Evolutionary conservation across 2,113 vertebrate species (phyloP).

Genomic region (Vombatus ursinus): DNA sequence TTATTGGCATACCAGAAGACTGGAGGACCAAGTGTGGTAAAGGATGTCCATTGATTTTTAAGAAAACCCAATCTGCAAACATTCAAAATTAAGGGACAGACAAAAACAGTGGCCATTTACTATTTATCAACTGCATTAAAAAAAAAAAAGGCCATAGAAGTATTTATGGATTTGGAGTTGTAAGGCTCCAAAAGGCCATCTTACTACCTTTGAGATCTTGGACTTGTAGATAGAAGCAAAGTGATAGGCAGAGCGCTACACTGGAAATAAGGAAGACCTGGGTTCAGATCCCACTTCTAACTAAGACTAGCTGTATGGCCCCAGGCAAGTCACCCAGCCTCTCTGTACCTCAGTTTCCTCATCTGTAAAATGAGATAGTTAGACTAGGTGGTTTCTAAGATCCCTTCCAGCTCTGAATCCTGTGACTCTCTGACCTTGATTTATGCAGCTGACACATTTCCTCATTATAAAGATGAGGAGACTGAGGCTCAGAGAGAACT

Average conservation of each 20-base stretch:
- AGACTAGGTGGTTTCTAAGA: background rate
- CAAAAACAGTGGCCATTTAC: background rate
- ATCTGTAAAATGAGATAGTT: background rate
- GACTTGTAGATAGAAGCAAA: background rate
- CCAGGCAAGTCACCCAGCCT: background rate
- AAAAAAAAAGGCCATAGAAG: background rate
- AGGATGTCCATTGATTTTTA: background rate
- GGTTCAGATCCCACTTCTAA: background rate
- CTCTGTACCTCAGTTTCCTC: background rate
- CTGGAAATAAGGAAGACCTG: background rate
- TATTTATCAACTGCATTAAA: background rate
- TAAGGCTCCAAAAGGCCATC: background rate
- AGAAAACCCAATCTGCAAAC: background rate
- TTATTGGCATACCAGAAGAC: background rate
- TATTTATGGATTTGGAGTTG: background rate
- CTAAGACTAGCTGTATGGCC: background rate
- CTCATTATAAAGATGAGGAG: background rate
- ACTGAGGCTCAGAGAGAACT: background rate
- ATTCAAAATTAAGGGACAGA: background rate
- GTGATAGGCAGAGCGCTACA: background rate
- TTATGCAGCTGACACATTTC: background rate
- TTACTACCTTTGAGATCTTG: too few relatives aligned
- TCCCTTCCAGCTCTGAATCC: background rate
- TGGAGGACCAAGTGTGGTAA: background rate
- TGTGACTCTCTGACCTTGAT: background rate